Percentiles rank a stretch among this genome's conserved stretches.
Evolutionary conservation across 2,113 vertebrate genomes (phyloP).

Genomic region (Oceanodroma tethys): DNA sequence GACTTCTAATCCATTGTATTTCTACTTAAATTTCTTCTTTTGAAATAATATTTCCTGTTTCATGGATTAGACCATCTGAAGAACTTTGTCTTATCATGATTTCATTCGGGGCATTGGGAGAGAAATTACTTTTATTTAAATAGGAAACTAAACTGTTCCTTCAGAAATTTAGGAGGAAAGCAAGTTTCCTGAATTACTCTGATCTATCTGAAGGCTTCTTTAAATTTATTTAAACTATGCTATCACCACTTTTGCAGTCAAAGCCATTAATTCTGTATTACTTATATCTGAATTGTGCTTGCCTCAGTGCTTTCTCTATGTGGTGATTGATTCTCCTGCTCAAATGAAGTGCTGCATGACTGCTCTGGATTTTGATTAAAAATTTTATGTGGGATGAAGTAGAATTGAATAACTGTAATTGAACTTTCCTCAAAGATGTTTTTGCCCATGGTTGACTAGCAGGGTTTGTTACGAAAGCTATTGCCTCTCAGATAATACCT

Average conservation of each 20-base stretch:
- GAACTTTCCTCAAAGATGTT: conserved; percentile 20
- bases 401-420: conserved; percentile 31
- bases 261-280: conserved; percentile 21
- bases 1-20: neutral
- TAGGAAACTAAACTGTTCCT: neutral
- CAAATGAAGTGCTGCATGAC: conserved; percentile 32
- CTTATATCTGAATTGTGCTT: neutral
- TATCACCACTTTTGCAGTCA: neutral
- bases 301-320: conserved; percentile 4
- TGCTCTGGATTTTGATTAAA: conserved; percentile 48
- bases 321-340: conserved; percentile 38
- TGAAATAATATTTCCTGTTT: neutral
- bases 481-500: neutral
- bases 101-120: neutral
- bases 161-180: neutral
- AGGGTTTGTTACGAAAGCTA: neutral
- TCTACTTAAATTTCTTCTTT: neutral
- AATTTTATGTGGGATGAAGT: neutral
- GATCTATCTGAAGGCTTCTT: neutral
- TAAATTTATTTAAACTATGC: neutral
- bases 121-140: conserved; percentile 4
- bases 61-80: neutral
- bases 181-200: neutral
- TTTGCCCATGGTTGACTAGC: neutral
- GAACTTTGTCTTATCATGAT: neutral